Conservation (phyloP, 2,888 invertebrate species). For the Tinea trinotella region DNA sequence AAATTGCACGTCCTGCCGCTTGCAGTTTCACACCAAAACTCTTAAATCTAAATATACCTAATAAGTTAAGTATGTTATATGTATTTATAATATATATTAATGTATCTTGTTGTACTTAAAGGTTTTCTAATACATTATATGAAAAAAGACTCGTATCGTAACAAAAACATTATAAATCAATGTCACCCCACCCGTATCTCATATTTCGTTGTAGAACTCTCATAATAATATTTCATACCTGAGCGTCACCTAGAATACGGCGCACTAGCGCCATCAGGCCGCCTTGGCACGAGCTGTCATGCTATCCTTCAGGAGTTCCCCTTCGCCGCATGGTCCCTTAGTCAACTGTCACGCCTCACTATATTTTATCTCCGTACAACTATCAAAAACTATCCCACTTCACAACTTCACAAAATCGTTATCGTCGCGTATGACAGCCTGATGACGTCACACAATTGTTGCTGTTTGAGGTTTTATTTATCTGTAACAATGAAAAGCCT, state of each 20-base stretch:
- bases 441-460: constrained; percentile 15
- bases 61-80: too few species aligned
- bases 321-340: constrained; percentile 43
- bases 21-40: too few species aligned
- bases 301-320: constrained; percentile 50
- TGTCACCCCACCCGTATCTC: too few species aligned
- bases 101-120: too few species aligned
- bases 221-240: too few species aligned
- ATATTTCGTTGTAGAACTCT: too few species aligned
- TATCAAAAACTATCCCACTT: constrained; percentile 2
- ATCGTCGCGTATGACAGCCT: constrained; percentile 10
- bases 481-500: constrained; percentile 22
- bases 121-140: too few species aligned
- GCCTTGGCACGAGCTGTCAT: constrained; percentile 73
- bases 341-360: constrained; percentile 23
- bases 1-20: too few species aligned
- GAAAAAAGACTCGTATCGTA: too few species aligned
- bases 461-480: neutral
- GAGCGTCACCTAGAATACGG: constrained; percentile 88
- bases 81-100: too few species aligned
- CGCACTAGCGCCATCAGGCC: constrained; percentile 90
- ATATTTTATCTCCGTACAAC: neutral
- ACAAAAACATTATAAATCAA: too few species aligned
- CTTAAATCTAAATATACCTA: too few species aligned
- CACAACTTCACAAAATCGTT: neutral